Percentiles rank a stretch among this genome's conserved stretches.
Conservation (phyloP, 2,888 invertebrate genomes). For the Agrilus cyanescens region DNA sequence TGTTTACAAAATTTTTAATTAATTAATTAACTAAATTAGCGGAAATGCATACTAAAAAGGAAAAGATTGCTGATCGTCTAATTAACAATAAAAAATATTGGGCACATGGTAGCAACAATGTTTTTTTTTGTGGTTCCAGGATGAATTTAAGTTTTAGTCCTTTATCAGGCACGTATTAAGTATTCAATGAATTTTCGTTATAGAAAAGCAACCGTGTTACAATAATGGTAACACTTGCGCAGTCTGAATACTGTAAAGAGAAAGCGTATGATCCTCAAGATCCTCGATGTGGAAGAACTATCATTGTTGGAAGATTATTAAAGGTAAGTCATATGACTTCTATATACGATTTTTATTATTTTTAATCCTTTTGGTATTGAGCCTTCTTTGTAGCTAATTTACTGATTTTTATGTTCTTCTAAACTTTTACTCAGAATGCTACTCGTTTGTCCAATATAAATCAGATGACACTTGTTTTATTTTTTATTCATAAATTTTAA, state of each 20-base stretch:
- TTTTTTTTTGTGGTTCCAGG: too few species aligned
- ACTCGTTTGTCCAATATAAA: not conserved
- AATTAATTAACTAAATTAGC: too few species aligned
- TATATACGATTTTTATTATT: too few species aligned
- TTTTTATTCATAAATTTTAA: too few species aligned
- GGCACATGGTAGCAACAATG: too few species aligned
- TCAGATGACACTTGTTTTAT: slow-evolving; percentile 7
- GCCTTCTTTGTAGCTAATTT: too few species aligned
- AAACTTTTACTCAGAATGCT: not conserved
- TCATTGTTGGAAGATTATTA: slow-evolving; percentile 55
- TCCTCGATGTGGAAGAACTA: slow-evolving; percentile 62
- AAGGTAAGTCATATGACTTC: slow-evolving; percentile 27
- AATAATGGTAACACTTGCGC: slow-evolving; percentile 55
- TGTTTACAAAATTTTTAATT: too few species aligned
- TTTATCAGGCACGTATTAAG: not conserved
- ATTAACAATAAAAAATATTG: too few species aligned
- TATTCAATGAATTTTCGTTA: slow-evolving; percentile 16
- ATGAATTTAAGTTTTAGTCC: too few species aligned
- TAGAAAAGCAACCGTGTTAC: slow-evolving; percentile 54
- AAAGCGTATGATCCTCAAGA: slow-evolving; percentile 60
- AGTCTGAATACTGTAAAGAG: slow-evolving; percentile 51
- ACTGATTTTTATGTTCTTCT: not conserved
- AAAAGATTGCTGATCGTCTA: too few species aligned
- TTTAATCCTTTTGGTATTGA: too few species aligned
- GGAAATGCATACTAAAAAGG: too few species aligned